These are phyloP conservation scores for Aphyosemion australe DNA, from an alignment of 2,113 vertebrate species.

Conservation along the genomic window DNA sequence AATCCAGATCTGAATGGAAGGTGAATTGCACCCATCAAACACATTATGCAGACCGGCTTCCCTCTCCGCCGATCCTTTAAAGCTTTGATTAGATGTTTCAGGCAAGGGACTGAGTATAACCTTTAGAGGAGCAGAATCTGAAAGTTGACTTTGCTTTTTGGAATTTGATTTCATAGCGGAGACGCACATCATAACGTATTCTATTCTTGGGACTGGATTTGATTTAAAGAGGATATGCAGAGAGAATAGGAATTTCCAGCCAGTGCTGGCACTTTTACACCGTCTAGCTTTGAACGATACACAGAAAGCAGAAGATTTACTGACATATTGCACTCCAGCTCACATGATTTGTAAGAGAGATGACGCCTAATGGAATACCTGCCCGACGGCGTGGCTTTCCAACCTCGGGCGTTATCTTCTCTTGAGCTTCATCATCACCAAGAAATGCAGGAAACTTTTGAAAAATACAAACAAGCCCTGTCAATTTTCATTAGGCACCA, in stretches of 20 bases:
- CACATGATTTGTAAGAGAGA: constrained; percentile 1
- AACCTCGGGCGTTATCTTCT: constrained; percentile 52
- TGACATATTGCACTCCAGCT: constrained; percentile 33
- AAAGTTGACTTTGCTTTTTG: not conserved
- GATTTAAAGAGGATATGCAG: not conserved
- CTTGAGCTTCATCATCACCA: constrained; percentile 33
- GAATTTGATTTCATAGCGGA: not conserved
- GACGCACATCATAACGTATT: not conserved
- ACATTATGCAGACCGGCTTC: constrained; percentile 21
- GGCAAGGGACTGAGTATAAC: not conserved
- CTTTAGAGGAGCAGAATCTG: not conserved
- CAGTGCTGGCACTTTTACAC: not conserved
- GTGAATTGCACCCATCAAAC: constrained; percentile 15
- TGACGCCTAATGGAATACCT: constrained; percentile 42
- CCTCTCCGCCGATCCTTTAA: constrained; percentile 17
- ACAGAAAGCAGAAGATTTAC: constrained; percentile 34
- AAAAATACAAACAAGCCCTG: constrained; percentile 72
- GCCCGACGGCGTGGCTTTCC: constrained; percentile 50
- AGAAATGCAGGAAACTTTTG: constrained; percentile 37
- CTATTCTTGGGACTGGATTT: not conserved
- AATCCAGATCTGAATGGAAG: constrained; percentile 28
- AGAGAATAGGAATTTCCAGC: not conserved
- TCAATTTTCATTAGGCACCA: constrained; percentile 74
- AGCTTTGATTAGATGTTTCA: constrained; percentile 26
- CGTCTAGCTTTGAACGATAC: constrained; percentile 7